Evolutionary conservation across 1,140 invertebrate species (phyloP).

Genomic region (Neomicropteryx cornuta): DNA sequence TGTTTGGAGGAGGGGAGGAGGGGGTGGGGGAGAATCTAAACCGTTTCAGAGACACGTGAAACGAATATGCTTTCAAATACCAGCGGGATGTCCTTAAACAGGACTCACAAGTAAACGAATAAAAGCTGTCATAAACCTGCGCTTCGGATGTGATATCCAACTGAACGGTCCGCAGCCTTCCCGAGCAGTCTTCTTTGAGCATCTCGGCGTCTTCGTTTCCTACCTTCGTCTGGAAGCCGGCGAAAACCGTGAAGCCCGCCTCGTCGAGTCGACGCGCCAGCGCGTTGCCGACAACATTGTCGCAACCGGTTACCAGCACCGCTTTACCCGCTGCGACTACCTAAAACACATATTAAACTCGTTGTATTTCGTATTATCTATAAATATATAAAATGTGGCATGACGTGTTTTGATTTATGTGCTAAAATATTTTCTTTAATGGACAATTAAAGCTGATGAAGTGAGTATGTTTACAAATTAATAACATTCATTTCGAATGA

Average conservation of each 20-base stretch:
- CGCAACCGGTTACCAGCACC: slow-evolving; percentile 75
- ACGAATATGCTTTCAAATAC: too few relatives aligned
- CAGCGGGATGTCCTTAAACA: too few relatives aligned
- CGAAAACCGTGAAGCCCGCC: slow-evolving; percentile 72
- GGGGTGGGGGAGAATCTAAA: too few relatives aligned
- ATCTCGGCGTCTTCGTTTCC: slow-evolving; percentile 56
- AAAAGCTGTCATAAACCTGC: too few relatives aligned
- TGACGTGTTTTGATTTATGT: neutral
- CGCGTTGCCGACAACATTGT: slow-evolving; percentile 64
- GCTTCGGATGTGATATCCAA: slow-evolving; percentile 65
- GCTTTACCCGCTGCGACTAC: slow-evolving; percentile 67
- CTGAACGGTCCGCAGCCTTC: slow-evolving; percentile 59
- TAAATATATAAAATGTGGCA: slow-evolving; percentile 3
- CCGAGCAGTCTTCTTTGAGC: slow-evolving; percentile 63
- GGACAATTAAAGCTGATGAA: neutral
- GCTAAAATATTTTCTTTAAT: neutral
- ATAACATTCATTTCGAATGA: too few relatives aligned
- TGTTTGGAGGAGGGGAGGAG: too few relatives aligned
- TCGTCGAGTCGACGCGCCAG: slow-evolving; percentile 65
- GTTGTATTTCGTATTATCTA: slow-evolving; percentile 7
- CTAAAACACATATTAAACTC: slow-evolving; percentile 32
- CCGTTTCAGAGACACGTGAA: too few relatives aligned
- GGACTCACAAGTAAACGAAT: too few relatives aligned
- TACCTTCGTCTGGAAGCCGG: slow-evolving; percentile 55
- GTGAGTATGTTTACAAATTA: neutral